Conservation (phyloP, 2,888 invertebrate species). For the Idaea dimidiata region DNA sequence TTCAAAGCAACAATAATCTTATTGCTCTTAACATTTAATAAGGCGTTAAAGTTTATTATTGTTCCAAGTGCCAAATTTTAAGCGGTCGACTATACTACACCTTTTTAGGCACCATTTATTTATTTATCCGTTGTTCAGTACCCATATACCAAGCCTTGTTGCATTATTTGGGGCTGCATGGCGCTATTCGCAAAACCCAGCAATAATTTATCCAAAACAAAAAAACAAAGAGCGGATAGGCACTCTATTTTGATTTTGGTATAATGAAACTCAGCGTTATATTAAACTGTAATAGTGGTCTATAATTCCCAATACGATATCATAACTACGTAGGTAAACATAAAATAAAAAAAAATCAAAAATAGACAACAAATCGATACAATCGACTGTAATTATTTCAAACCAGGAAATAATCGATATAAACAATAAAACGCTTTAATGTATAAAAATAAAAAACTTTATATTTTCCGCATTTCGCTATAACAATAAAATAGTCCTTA, state of each 20-base stretch:
- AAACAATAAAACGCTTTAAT: conserved; percentile 22
- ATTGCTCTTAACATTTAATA: not conserved
- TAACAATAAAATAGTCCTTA: conserved; percentile 7
- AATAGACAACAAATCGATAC: not conserved
- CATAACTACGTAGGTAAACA: not conserved
- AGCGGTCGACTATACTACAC: too few species aligned
- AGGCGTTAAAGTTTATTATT: not conserved
- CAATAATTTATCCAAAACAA: too few species aligned
- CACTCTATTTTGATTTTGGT: too few species aligned
- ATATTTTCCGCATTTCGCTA: conserved; percentile 24
- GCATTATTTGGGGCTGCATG: too few species aligned
- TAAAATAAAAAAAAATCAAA: not conserved
- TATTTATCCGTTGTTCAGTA: too few species aligned
- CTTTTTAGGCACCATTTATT: too few species aligned
- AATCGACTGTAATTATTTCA: not conserved
- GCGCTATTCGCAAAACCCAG: too few species aligned
- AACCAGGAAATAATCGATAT: conserved; percentile 18
- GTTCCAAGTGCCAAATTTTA: too few species aligned
- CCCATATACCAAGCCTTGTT: too few species aligned
- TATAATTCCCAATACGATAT: not conserved
- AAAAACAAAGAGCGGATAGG: too few species aligned
- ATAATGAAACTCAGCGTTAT: too few species aligned
- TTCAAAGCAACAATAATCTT: not conserved
- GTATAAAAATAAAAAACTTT: conserved; percentile 12
- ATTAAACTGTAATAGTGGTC: too few species aligned